phyloP scores from a whole-genome alignment of 1,140 invertebrate species.

The Colletes gigas region DNA sequence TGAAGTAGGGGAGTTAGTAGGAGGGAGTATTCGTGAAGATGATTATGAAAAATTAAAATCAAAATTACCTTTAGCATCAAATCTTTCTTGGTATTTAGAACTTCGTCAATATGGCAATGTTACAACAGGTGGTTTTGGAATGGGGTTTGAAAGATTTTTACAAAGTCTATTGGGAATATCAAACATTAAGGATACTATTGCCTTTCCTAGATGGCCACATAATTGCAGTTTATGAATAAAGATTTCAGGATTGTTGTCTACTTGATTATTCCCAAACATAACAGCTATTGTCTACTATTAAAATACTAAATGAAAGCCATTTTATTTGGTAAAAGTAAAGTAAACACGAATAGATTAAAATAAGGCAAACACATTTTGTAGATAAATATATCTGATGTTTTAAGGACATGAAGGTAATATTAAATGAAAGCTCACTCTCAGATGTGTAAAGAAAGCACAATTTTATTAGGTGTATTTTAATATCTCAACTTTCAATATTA shows the following conservation, averaged over 20 bases:
- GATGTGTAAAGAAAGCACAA: slow-evolving; percentile 4
- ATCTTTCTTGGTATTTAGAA: slow-evolving; percentile 95
- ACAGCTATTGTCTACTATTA: not conserved
- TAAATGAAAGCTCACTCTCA: not conserved
- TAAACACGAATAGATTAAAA: not conserved
- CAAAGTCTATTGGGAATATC: slow-evolving; percentile 89
- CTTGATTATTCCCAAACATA: slow-evolving; percentile 46
- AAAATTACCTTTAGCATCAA: slow-evolving; percentile 82
- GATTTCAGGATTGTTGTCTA: slow-evolving; percentile 59
- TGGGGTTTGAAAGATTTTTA: slow-evolving; percentile 96
- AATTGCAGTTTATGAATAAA: slow-evolving; percentile 89
- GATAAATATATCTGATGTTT: not conserved
- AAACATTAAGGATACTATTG: slow-evolving; percentile 96
- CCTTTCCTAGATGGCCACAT: slow-evolving; percentile 96
- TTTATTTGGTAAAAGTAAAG: slow-evolving; percentile 14
- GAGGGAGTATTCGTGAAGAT: slow-evolving; percentile 96
- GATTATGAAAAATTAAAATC: slow-evolving; percentile 85
- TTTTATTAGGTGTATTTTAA: slow-evolving; percentile 13
- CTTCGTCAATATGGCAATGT: slow-evolving; percentile 93
- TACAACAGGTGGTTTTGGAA: slow-evolving; percentile 95
- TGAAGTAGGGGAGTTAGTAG: slow-evolving; percentile 94
- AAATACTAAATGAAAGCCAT: slow-evolving; percentile 9
- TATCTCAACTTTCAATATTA: slow-evolving; percentile 11
- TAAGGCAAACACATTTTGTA: not conserved
- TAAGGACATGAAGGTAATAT: not conserved